Evolutionary conservation across 2,888 invertebrate species (phyloP), one percentile per base, ranked within the genome.

Genomic region (Oligia strigilis): DNA sequence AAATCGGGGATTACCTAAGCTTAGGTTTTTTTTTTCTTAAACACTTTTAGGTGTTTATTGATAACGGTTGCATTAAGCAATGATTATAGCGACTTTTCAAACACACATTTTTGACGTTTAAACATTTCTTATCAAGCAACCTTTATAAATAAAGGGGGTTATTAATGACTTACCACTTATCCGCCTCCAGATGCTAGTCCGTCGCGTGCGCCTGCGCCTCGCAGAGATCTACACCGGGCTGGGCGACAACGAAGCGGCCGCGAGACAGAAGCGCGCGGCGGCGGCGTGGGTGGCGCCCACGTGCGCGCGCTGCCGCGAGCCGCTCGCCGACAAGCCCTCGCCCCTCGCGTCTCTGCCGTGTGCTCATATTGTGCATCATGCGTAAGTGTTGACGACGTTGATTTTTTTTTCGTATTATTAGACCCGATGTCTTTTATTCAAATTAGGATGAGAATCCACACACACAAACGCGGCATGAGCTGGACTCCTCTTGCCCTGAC

Each of bases 351-450:
- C 98, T 29, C 95, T 99, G 87, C 98, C 99, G 4, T 99, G 99
- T 95, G 98, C 98, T 5, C 99, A 99, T 93, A 98, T 99, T 87
- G 97, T 99, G 72, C 99, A 99, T 92, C 98, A 98, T 67, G 98
- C 98, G 98, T 98, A 62, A 92, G 95, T 65, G 29, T 55, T 13
- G 49, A 49, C 4, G 13, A 49, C 40, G 5, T 40, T 46, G 2
- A 13, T 13, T 0, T 49, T 49, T 49, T 49, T 4, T 13, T 46
- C 46, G 46, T 46, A 46, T 11, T 0, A 13, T 46, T 46, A 13
- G 46, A 46, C 46, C 13, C 46, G 46, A 46, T 46, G 46, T 46
- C 46, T 46, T 46, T 4, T 46, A 46, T 13, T 49, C 49, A 49
- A 49, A 49, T 13, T 49, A 49, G 13, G 49, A 13, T 46, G 13